These are phyloP conservation scores for Aramus guarauna DNA, from an alignment of 2,113 vertebrate species.

Conservation along the genomic window DNA sequence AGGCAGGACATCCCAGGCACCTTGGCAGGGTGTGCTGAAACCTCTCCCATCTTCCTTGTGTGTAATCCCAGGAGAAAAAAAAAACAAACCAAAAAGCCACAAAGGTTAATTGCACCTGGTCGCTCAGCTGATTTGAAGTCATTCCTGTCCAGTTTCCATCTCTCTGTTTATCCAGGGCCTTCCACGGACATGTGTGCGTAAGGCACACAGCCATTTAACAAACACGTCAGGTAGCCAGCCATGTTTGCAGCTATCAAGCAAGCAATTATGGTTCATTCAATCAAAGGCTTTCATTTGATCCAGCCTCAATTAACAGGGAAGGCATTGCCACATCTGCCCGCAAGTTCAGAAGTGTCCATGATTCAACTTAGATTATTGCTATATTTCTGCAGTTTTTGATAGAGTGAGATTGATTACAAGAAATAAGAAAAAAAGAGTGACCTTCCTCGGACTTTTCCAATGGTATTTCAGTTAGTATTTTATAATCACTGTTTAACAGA, in stretches of 20 bases:
- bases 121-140: background rate
- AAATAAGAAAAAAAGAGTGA: constrained; percentile 45
- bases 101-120: background rate
- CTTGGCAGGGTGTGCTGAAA: background rate
- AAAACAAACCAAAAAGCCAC: fast-evolving
- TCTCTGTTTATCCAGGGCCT: background rate
- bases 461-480: constrained; percentile 70
- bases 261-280: constrained; percentile 16
- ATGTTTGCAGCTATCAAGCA: constrained; percentile 12
- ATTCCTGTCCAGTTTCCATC: background rate
- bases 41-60: background rate
- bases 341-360: constrained; percentile 44
- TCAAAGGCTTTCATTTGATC: constrained; percentile 48
- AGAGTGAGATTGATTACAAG: constrained; percentile 59
- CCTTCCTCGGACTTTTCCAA: constrained; percentile 25
- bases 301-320: constrained; percentile 42
- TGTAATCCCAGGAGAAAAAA: background rate
- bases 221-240: background rate
- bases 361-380: constrained; percentile 33
- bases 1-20: too few species aligned
- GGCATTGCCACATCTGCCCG: constrained; percentile 26
- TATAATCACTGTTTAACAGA: constrained; percentile 71
- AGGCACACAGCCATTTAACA: background rate
- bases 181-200: background rate
- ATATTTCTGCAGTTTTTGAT: constrained; percentile 56